Conservation (phyloP, 2,888 invertebrate genomes). For the Lochmaea crataegi region DNA sequence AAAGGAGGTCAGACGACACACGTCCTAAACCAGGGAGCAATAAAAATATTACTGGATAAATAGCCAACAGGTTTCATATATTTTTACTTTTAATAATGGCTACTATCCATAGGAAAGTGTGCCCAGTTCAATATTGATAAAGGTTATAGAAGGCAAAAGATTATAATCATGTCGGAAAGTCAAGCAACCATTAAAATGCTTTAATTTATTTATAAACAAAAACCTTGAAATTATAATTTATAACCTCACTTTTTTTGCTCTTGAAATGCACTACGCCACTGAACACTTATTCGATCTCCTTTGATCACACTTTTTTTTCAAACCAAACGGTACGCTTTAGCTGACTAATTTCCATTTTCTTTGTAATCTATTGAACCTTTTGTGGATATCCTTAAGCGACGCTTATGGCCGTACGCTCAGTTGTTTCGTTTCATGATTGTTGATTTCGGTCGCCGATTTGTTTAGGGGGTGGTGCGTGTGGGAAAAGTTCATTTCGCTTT, state of each 20-base stretch:
- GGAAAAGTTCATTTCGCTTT: slow-evolving; percentile 55
- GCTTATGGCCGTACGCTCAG: slow-evolving; percentile 29
- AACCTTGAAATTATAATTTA: no score
- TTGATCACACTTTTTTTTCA: not conserved
- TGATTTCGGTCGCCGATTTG: slow-evolving; percentile 56
- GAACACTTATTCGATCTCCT: slow-evolving; percentile 2
- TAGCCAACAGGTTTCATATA: no score
- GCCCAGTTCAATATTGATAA: no score
- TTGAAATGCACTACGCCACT: not conserved
- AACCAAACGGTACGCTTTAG: not conserved
- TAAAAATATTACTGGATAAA: no score
- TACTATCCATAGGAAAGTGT: no score
- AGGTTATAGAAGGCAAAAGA: no score
- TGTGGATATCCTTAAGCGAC: slow-evolving; percentile 3
- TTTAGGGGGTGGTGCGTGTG: slow-evolving; percentile 57
- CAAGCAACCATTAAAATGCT: no score
- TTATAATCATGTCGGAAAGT: no score
- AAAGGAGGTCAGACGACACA: no score
- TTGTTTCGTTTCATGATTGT: slow-evolving; percentile 51
- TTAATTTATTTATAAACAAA: no score
- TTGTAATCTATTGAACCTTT: slow-evolving; percentile 7
- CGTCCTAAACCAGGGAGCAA: no score
- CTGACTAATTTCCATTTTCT: slow-evolving; percentile 12
- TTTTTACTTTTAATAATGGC: no score
- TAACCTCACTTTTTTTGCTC: not conserved